These are phyloP conservation scores for Volucella zonaria DNA, from an alignment of 2,888 invertebrate species.

Conservation along the genomic window DNA sequence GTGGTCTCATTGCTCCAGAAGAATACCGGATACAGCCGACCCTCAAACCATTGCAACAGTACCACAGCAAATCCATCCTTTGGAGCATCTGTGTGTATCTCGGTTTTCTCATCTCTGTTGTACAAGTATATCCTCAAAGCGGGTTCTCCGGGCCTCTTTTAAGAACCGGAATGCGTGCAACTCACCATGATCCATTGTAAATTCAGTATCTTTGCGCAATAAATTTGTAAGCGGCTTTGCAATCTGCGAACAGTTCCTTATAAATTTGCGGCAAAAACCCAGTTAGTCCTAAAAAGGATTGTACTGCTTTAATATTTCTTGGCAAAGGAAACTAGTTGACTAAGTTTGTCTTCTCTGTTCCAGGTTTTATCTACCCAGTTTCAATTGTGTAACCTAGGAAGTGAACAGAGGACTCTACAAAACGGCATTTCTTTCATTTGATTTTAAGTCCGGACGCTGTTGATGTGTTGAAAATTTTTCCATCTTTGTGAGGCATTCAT, in stretches of 20 bases:
- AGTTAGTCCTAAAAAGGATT: conserved; percentile 21
- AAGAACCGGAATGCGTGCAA: conserved; percentile 1
- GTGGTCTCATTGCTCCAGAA: conserved; percentile 19
- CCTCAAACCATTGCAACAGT: conserved; percentile 59
- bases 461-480: conserved; percentile 9
- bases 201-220: conserved; percentile 6
- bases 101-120: conserved; percentile 44
- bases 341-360: conserved; percentile 9
- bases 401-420: not conserved
- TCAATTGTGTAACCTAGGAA: conserved; percentile 26
- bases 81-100: conserved; percentile 72
- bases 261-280: conserved; percentile 12
- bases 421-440: conserved; percentile 52
- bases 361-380: conserved; percentile 7
- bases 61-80: conserved; percentile 65
- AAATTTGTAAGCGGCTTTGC: conserved; percentile 17
- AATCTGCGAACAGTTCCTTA: conserved; percentile 1
- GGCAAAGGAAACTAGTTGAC: conserved; percentile 32
- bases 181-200: conserved; percentile 19
- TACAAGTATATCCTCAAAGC: conserved; percentile 53
- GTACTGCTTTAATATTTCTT: conserved; percentile 20
- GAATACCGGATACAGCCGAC: conserved; percentile 12
- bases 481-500: conserved; percentile 2
- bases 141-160: conserved; percentile 15
- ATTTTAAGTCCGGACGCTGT: conserved; percentile 22